Evolutionary conservation across 1,140 invertebrate species (phyloP), one percentile per base, ranked within the genome.

Genomic region (Listronotus oregonensis): DNA sequence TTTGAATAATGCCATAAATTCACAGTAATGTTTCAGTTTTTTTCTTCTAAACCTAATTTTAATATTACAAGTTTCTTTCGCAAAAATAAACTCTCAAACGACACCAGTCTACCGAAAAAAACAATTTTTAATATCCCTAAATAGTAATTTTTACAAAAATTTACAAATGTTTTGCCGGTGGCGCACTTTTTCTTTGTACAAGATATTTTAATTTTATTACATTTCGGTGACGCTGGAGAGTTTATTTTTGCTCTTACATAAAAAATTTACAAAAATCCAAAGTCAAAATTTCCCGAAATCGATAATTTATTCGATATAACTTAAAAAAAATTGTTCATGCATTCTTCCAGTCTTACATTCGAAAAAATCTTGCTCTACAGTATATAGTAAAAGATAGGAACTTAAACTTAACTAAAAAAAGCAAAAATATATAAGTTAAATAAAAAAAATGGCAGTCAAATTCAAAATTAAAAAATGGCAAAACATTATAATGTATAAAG

Each of bases 371-470:
- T 68, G 71, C 67, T 71, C 67, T 71, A 71, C 71, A 73, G 70
- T 67, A 57, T 65, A 70, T 67, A 73, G 60, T 64, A 68, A 58
- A 64, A 69, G 66, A 73, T 76, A 76, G 74, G 74, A 75, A 76
- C 74, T 71, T 73, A 76, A 73, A 71, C 43, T 67, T 68, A 70
- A 68, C 67, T 69, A 73, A 73, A 73, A 65, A 72, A 74, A 63
- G 64, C 42, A 68, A 72, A 72, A 71, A 66, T 55, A 51, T 66
- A 71, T 73, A 71, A 73, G 64, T 75, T 73, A 73, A 70, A 68
- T 61, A 44, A 70, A 66, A 69, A 68, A 74, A 74, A 74, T 76
- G 74, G 74, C 74, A 76, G 74, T 76, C 74, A 70, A 73, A 70
- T 68, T 70, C 54, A 68, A 67, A 71, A 69, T 60, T 60, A 66